phyloP scores from a whole-genome alignment of 2,888 invertebrate genomes.

The Hypena proboscidalis region DNA sequence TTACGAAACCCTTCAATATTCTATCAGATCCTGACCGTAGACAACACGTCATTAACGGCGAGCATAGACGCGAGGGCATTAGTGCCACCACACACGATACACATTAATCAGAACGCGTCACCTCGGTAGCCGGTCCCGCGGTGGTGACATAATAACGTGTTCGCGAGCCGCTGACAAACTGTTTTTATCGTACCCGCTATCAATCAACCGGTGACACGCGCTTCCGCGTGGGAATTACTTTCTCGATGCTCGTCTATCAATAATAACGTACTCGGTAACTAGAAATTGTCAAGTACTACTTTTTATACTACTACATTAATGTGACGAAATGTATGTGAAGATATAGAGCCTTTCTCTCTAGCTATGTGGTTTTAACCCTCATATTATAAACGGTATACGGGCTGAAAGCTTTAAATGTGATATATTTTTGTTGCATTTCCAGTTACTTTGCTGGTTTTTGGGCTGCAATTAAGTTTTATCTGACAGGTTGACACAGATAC shows the following conservation, averaged over 20 bases:
- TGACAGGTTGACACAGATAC: no score
- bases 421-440: no score
- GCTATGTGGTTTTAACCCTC: no score
- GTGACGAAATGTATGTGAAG: no score
- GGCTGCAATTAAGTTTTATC: no score
- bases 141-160: constrained; percentile 78
- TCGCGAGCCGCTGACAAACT: constrained; percentile 65
- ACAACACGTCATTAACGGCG: constrained; percentile 58
- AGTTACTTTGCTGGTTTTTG: no score
- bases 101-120: constrained; percentile 75
- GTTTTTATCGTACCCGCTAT: constrained; percentile 73
- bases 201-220: constrained; percentile 71
- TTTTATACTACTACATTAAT: neutral
- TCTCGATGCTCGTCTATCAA: constrained; percentile 47
- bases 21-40: constrained; percentile 55
- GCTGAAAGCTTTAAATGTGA: no score
- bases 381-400: no score
- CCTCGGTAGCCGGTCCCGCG: constrained; percentile 61
- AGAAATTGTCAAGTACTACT: constrained; percentile 25
- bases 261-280: constrained; percentile 37
- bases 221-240: constrained; percentile 76
- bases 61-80: constrained; percentile 59
- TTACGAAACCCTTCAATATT: constrained; percentile 6
- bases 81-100: constrained; percentile 56
- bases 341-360: no score